Conservation (phyloP, 2,797 vertebrate species). For the Brotula barbata region DNA sequence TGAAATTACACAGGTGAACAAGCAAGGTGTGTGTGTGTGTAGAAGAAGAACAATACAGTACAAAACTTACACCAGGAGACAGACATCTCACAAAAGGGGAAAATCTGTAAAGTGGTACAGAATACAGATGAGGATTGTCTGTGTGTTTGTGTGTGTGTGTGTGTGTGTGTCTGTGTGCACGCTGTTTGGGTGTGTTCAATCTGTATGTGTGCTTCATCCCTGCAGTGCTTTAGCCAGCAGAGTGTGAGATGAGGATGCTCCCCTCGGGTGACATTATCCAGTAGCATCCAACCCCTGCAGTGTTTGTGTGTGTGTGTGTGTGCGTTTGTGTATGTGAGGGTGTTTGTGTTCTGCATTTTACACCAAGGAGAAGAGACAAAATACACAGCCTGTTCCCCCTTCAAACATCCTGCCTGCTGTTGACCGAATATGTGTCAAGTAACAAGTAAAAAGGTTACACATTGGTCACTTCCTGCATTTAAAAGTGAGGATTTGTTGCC, state of each 20-base stretch:
- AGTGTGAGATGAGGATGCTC: constrained; percentile 58
- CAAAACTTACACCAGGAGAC: constrained; percentile 6
- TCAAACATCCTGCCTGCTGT: constrained; percentile 20
- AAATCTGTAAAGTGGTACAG: background rate
- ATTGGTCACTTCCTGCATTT: too few species aligned
- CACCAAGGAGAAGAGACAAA: constrained; percentile 38
- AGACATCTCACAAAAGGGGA: constrained; percentile 10
- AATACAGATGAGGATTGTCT: constrained; percentile 26
- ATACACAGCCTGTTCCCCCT: constrained; percentile 10
- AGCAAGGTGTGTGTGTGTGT: background rate
- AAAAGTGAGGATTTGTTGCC: too few species aligned
- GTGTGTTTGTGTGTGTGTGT: constrained; percentile 8
- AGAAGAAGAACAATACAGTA: constrained; percentile 3
- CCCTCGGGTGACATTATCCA: constrained; percentile 47
- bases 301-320: constrained; percentile 19
- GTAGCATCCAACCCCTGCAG: constrained; percentile 45
- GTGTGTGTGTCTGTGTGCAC: constrained; percentile 1
- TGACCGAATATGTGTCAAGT: too few species aligned
- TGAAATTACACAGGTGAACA: background rate
- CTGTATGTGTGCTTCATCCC: constrained; percentile 4
- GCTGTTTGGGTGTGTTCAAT: background rate
- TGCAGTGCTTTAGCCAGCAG: constrained; percentile 50
- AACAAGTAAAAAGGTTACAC: too few species aligned
- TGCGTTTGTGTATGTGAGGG: constrained; percentile 19
- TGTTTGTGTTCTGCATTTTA: constrained; percentile 36